Base-by-base conservation (phyloP, 2,113 vertebrate genomes). In the Talpa occidentalis region DNA sequence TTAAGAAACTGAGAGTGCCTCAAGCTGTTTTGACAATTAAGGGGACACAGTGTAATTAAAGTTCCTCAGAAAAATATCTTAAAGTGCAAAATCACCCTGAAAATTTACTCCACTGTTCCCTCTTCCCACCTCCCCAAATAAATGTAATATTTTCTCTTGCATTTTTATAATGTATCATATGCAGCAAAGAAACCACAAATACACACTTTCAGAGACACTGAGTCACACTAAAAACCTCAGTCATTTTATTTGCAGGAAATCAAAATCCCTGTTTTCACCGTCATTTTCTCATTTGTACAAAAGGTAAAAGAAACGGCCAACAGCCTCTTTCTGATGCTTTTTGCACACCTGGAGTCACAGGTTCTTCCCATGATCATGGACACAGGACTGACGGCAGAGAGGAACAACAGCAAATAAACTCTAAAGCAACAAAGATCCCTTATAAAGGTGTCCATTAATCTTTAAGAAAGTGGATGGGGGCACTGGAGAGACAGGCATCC, bases 11-110 rank as follows among this genome's bases (percentile, higher is more conserved):
- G 72, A 94, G 95, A 97, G 73, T 95, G 92, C 74, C 95, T 96
- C 78, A 95, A 93, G 97, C 90, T 97, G 96, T 96, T 97, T 98
- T 98, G 97, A 97, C 92, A 97, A 96, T 97, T 97, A 98, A 97
- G 47, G 73, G 87, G 90, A 97, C 54, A 8, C 37, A 95, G 59
- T 89, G 79, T 94, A 92, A 76, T 97, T 94, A 54, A 91, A 97
- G 95, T 32, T 97, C 85, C 88, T 97, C 84, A 94, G 96, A 90
- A 98, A 90, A 98, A 97, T 97, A 94, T 79, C 14, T 95, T 81
- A 97, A 95, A 96, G 88, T 88, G 97, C 77, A 87, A 92, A 94
- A 70, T 91, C 74, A 93, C 69, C 94, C 73, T 82, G 88, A 86
- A 94, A 96, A 95, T 82, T 86, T 81, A 89, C 28, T 74, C 42